These are phyloP conservation scores for Eupithecia subfuscata DNA, from an alignment of 2,888 invertebrate species.

Conservation along the genomic window DNA sequence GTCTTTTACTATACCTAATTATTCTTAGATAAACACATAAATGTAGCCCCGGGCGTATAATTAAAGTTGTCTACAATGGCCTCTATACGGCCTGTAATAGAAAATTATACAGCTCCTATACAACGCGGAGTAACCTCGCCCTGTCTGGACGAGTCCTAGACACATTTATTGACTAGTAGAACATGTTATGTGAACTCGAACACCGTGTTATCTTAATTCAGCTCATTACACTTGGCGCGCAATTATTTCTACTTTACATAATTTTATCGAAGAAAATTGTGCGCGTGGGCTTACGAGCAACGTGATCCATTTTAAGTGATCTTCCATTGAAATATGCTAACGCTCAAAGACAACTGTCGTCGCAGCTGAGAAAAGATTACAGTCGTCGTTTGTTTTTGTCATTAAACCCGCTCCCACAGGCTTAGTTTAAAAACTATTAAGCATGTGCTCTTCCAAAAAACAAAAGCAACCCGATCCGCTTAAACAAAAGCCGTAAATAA, in stretches of 20 bases:
- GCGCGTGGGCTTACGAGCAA: slow-evolving; percentile 68
- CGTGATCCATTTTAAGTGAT: slow-evolving; percentile 69
- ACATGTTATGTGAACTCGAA: slow-evolving; percentile 63
- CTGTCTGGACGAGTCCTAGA: slow-evolving; percentile 67
- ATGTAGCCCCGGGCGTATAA: slow-evolving; percentile 30
- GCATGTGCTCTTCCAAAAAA: slow-evolving; percentile 59
- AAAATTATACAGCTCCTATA: slow-evolving; percentile 45
- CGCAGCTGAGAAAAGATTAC: slow-evolving; percentile 18
- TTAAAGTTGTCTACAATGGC: slow-evolving; percentile 35
- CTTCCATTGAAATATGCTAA: slow-evolving; percentile 73
- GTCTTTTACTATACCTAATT: slow-evolving; percentile 28
- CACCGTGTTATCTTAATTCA: slow-evolving; percentile 74
- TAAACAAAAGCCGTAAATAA: slow-evolving; percentile 79
- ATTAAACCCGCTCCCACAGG: slow-evolving; percentile 63
- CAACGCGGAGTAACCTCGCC: slow-evolving; percentile 47
- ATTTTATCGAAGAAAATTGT: slow-evolving; percentile 79
- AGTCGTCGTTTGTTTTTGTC: slow-evolving; percentile 53
- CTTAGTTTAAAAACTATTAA: slow-evolving; percentile 52
- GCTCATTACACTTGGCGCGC: slow-evolving; percentile 72
- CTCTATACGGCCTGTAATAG: slow-evolving; percentile 33
- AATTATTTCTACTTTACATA: slow-evolving; percentile 76
- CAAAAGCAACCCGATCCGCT: slow-evolving; percentile 60
- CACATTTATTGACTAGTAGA: slow-evolving; percentile 68
- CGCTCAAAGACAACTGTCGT: slow-evolving; percentile 43
- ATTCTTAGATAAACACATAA: slow-evolving; percentile 31